Evolutionary conservation across 1,140 invertebrate genomes (phyloP).

Genomic region (Lerema accius): DNA sequence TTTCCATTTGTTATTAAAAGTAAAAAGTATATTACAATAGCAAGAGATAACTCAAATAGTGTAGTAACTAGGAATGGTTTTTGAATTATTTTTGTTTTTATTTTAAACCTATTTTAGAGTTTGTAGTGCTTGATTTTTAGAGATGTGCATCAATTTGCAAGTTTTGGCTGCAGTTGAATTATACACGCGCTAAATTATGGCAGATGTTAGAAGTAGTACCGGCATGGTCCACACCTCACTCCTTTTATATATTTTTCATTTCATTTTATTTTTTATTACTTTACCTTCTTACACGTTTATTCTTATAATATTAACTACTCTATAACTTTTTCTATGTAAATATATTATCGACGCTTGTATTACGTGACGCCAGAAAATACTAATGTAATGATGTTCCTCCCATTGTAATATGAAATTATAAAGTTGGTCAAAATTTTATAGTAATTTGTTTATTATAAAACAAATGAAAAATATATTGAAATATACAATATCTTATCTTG

Average conservation of each 20-base stretch:
- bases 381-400: no score
- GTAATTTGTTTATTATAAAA: no score
- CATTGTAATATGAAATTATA: no score
- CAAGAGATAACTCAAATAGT: no score
- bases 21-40: no score
- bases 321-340: slow-evolving; percentile 27
- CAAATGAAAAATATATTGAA: no score
- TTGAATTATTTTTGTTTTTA: slow-evolving; percentile 13
- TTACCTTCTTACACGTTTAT: slow-evolving; percentile 35
- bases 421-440: no score
- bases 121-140: not conserved
- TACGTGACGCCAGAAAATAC: slow-evolving; percentile 8
- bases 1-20: no score
- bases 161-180: slow-evolving; percentile 3
- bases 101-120: slow-evolving; percentile 2
- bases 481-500: no score
- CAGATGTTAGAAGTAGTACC: not conserved
- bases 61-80: no score
- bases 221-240: slow-evolving; percentile 21
- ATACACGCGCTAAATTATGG: slow-evolving; percentile 5
- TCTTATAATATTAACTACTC: slow-evolving; percentile 27
- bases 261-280: slow-evolving; percentile 38
- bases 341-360: slow-evolving; percentile 13
- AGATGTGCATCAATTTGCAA: slow-evolving; percentile 21
- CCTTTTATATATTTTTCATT: slow-evolving; percentile 39